phyloP scores from a whole-genome alignment of 2,113 vertebrate genomes.

The Eudyptes chrysolophus region DNA sequence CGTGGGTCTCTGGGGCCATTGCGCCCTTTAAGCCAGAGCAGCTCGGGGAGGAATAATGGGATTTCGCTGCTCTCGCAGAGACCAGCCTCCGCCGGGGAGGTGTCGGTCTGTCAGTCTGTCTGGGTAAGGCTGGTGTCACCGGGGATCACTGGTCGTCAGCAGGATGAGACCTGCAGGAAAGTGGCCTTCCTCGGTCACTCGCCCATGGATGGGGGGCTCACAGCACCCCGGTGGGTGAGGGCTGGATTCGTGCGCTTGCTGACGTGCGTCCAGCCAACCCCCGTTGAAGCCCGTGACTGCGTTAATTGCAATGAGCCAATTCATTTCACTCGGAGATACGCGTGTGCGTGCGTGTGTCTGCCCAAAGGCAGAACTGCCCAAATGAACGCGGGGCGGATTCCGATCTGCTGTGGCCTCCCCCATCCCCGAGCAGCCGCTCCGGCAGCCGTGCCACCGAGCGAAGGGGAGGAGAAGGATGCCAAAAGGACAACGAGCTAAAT shows the following conservation, averaged over 20 bases:
- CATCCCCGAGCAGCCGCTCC: background rate
- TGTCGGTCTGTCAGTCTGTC: background rate
- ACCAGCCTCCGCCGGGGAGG: background rate
- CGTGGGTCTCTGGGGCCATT: accelerated
- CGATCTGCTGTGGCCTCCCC: accelerated
- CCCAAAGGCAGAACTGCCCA: background rate
- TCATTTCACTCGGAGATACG: background rate
- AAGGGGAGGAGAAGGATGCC: background rate
- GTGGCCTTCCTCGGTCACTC: background rate
- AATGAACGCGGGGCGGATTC: background rate
- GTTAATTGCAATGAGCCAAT: background rate
- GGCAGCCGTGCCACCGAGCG: accelerated
- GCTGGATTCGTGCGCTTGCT: accelerated
- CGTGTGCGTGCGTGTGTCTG: background rate
- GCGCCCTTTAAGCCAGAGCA: background rate
- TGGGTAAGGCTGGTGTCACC: accelerated
- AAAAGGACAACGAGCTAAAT: background rate
- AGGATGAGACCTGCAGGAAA: background rate
- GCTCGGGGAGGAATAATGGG: background rate
- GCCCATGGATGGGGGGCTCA: accelerated
- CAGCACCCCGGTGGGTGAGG: background rate
- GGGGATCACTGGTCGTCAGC: background rate
- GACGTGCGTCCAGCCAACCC: accelerated
- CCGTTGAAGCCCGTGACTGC: background rate
- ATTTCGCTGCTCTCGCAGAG: background rate